Conservation (phyloP, 2,113 vertebrate genomes). For the Platycercus adscitus region DNA sequence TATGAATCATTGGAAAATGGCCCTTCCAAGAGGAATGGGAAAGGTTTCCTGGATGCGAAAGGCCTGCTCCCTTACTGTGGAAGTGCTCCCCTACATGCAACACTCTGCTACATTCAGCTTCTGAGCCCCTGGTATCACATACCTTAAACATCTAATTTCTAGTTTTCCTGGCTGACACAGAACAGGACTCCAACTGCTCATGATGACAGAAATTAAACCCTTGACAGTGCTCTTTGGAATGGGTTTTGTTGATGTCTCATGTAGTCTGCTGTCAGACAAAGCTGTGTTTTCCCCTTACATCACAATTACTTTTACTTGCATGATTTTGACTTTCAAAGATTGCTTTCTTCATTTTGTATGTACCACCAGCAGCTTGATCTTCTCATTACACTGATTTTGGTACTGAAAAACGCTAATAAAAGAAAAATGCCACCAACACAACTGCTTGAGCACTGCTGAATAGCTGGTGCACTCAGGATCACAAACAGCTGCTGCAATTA, state of each 20-base stretch:
- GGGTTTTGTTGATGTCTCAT: not conserved
- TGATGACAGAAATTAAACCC: not conserved
- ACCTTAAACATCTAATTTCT: not conserved
- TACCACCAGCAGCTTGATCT: not conserved
- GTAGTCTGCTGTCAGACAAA: not conserved
- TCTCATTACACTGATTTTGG: not conserved
- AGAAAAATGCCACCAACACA: not conserved
- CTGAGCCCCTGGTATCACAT: not conserved
- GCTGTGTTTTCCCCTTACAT: not conserved
- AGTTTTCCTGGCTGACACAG: not conserved
- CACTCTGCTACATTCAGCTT: not conserved
- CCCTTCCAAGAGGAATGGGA: not conserved
- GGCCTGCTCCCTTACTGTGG: not conserved
- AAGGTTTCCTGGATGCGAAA: not conserved
- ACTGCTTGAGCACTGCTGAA: not conserved
- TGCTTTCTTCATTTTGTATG: not conserved
- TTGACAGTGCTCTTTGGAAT: not conserved
- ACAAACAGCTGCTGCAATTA: constrained; percentile 24
- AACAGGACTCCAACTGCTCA: not conserved
- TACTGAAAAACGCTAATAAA: not conserved
- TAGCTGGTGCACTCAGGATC: not conserved
- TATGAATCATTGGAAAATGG: accelerated
- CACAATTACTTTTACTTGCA: not conserved
- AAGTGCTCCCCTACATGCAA: not conserved
- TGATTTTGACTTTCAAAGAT: not conserved